Evolutionary conservation across 2,888 invertebrate genomes (phyloP).

Genomic region (Pyrrhia umbra): DNA sequence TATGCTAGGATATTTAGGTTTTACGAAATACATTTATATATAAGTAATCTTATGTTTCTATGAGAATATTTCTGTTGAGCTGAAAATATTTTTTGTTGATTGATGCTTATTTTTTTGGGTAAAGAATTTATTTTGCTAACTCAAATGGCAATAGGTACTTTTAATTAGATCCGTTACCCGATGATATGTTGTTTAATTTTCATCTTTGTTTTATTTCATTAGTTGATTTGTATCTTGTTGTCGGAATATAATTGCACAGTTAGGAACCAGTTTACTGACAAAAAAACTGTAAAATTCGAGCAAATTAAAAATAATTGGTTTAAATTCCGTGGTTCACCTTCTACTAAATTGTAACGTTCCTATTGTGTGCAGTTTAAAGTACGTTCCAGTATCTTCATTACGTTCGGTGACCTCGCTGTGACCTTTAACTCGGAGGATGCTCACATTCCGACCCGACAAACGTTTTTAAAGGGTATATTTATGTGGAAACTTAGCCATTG

Average conservation of each 20-base stretch:
- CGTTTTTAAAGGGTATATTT: slow-evolving; percentile 78
- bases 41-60: slow-evolving; percentile 8
- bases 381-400: slow-evolving; percentile 68
- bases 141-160: too few species aligned
- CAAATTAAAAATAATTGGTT: slow-evolving; percentile 53
- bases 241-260: slow-evolving; percentile 1
- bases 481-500: slow-evolving; percentile 74
- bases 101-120: too few species aligned
- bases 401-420: slow-evolving; percentile 79
- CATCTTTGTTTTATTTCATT: not conserved
- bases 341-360: slow-evolving; percentile 76
- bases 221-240: not conserved
- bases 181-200: not conserved
- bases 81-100: not conserved
- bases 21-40: slow-evolving; percentile 30
- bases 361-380: slow-evolving; percentile 70
- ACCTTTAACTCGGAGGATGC: slow-evolving; percentile 84
- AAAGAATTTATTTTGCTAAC: not conserved
- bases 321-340: slow-evolving; percentile 73
- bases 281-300: slow-evolving; percentile 47
- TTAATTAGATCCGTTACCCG: too few species aligned
- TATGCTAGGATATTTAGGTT: slow-evolving; percentile 32
- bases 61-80: not conserved
- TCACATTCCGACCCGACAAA: slow-evolving; percentile 83
- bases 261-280: slow-evolving; percentile 35